phyloP scores from a whole-genome alignment of 2,888 invertebrate species.

The Molorchus minor region DNA sequence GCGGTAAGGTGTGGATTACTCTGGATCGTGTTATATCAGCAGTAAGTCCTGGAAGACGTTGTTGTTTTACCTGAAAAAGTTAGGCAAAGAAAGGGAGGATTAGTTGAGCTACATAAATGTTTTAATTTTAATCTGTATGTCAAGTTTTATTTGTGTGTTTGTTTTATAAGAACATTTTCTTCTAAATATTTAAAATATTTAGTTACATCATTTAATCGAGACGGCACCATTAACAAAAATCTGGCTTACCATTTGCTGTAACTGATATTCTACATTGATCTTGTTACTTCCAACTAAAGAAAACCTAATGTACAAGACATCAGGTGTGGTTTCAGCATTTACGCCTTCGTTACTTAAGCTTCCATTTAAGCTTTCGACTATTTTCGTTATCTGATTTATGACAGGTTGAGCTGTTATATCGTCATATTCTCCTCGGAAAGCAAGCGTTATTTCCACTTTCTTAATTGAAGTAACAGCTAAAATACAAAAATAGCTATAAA shows the following conservation, averaged over 20 bases:
- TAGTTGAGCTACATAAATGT: neutral
- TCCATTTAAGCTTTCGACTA: conserved; percentile 63
- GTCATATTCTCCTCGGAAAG: conserved; percentile 72
- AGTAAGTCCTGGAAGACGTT: conserved; percentile 64
- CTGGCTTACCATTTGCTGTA: conserved; percentile 82
- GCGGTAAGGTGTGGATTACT: conserved; percentile 67
- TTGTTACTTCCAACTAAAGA: conserved; percentile 77
- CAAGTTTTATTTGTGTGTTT: neutral
- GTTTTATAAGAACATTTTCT: neutral
- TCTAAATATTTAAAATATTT: neutral
- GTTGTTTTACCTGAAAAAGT: conserved; percentile 61
- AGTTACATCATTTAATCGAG: no score
- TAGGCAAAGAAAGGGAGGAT: conserved; percentile 1
- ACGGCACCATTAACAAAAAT: no score
- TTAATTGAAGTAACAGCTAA: conserved; percentile 77
- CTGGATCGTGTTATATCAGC: conserved; percentile 73
- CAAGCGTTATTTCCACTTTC: conserved; percentile 78
- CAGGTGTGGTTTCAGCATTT: conserved; percentile 65
- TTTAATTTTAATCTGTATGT: neutral
- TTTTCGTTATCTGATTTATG: conserved; percentile 61
- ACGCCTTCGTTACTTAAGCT: conserved; percentile 64
- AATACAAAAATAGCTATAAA: no score
- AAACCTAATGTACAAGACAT: conserved; percentile 68
- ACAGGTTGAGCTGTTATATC: conserved; percentile 64
- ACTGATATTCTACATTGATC: conserved; percentile 80